A percentile compares a stretch with the other conserved stretches of the same genome.
Evolutionary conservation across 2,888 invertebrate species (phyloP).

Genomic region (Himalopsyche anomala): DNA sequence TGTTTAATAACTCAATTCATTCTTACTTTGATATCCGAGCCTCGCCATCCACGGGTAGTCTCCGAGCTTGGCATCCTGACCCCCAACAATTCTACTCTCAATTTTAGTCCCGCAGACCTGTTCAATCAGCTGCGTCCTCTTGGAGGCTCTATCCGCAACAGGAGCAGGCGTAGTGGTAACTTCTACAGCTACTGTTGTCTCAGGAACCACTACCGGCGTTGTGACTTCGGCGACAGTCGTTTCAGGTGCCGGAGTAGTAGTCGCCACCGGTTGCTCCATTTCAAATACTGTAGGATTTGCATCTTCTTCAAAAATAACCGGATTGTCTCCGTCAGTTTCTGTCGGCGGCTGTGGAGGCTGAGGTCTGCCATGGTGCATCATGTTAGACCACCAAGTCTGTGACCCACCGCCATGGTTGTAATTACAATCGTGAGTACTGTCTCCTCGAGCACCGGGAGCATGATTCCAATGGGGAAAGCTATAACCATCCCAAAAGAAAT

Average conservation of each 20-base stretch:
- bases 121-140: slow-evolving; percentile 48
- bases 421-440: slow-evolving; percentile 48
- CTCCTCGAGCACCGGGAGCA: slow-evolving; percentile 49
- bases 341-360: neutral
- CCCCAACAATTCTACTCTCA: slow-evolving; percentile 80
- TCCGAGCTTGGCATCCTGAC: slow-evolving; percentile 77
- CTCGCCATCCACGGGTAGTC: slow-evolving; percentile 81
- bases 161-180: neutral
- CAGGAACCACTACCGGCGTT: neutral
- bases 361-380: neutral
- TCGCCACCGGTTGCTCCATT: neutral
- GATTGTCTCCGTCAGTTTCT: slow-evolving; percentile 36
- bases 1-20: neutral
- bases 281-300: neutral
- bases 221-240: neutral
- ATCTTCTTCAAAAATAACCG: slow-evolving; percentile 17
- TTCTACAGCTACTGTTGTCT: slow-evolving; percentile 38
- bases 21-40: slow-evolving; percentile 73
- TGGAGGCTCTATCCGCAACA: slow-evolving; percentile 47
- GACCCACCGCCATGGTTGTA: slow-evolving; percentile 36
- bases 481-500: slow-evolving; percentile 61
- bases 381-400: slow-evolving; percentile 32
- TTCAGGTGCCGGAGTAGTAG: slow-evolving; percentile 36
- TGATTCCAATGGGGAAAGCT: slow-evolving; percentile 64
- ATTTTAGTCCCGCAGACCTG: slow-evolving; percentile 76